Evolutionary conservation across 1,140 invertebrate species (phyloP).

Genomic region (Cryptotermes secundus): DNA sequence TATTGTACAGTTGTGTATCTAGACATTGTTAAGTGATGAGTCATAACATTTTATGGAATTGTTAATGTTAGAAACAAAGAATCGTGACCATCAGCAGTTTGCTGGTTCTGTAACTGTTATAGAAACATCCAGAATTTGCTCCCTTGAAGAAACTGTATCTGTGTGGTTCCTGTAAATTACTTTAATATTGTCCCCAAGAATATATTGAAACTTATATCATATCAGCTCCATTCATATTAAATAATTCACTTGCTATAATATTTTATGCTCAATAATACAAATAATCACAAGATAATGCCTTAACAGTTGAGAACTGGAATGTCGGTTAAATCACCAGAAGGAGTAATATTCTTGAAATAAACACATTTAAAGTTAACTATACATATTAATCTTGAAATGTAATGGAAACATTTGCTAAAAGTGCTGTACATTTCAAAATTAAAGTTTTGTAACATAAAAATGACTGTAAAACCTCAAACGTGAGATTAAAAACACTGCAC

Average conservation of each 20-base stretch:
- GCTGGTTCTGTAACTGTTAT: not conserved
- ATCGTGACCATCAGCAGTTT: not conserved
- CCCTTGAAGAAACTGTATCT: not conserved
- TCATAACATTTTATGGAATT: not conserved
- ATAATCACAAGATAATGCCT: conserved; percentile 1
- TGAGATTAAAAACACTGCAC: not conserved
- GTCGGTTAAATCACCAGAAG: not conserved
- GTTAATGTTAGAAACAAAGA: not conserved
- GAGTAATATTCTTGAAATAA: not conserved
- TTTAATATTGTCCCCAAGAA: not conserved
- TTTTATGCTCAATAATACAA: conserved; percentile 4
- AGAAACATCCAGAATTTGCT: not conserved
- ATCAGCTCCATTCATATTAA: not conserved
- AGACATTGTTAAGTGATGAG: not conserved
- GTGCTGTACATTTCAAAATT: not conserved
- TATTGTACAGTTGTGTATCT: conserved; percentile 2
- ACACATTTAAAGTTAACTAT: not conserved
- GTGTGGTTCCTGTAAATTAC: not conserved
- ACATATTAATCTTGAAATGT: not conserved
- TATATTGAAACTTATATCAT: not conserved
- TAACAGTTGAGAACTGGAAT: not conserved
- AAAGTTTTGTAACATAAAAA: not conserved
- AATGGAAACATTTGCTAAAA: not conserved
- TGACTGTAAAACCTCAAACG: not conserved
- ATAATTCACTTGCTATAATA: not conserved